Evolutionary conservation across 2,797 vertebrate genomes (phyloP).

Genomic region (Sorex maritimensis): DNA sequence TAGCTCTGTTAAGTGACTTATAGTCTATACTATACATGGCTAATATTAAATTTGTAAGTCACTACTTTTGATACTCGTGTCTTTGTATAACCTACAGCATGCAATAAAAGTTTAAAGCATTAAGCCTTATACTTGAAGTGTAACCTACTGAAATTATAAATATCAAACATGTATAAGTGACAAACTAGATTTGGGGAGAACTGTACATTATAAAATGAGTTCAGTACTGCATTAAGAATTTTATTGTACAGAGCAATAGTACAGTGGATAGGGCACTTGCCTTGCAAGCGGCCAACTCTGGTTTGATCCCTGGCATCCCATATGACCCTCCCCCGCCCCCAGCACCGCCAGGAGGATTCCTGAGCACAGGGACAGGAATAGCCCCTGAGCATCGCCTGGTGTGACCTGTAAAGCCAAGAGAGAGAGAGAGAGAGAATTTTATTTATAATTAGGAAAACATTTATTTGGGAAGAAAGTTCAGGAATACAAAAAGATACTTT

Average conservation of each 20-base stretch:
- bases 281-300: no score
- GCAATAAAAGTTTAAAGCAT: conserved; percentile 57
- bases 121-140: conserved; percentile 45
- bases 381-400: no score
- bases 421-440: conserved; percentile 1
- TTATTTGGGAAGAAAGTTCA: conserved; percentile 68
- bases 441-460: conserved; percentile 63
- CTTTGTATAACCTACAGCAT: conserved; percentile 27
- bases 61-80: conserved; percentile 1
- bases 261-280: no score
- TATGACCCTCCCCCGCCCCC: no score
- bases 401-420: conserved; percentile 48
- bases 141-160: conserved; percentile 27
- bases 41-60: conserved; percentile 17
- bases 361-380: no score
- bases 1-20: neutral
- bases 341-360: no score
- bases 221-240: conserved; percentile 33
- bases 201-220: conserved; percentile 22
- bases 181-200: conserved; percentile 67
- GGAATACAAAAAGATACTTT: conserved; percentile 74
- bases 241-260: neutral
- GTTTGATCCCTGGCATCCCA: no score
- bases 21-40: neutral
- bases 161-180: conserved; percentile 21